Percentiles rank a stretch among this genome's conserved stretches.
Evolutionary conservation across 1,140 invertebrate species (phyloP).

Genomic region (Eupristina koningsbergeri): DNA sequence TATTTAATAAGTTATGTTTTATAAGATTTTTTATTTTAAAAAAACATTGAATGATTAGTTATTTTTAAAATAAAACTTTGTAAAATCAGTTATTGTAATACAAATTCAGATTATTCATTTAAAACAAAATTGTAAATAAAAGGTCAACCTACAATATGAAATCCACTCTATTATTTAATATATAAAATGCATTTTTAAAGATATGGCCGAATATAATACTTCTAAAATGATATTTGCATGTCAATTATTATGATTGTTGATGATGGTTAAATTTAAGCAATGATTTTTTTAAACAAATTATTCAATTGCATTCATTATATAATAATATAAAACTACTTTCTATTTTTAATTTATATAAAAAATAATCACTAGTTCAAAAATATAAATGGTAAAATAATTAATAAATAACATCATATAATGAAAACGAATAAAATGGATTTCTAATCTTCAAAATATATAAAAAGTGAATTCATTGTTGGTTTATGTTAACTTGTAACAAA

Average conservation of each 20-base stretch:
- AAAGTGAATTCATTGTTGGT: background rate
- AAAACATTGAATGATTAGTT: too few relatives aligned
- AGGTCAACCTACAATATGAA: too few relatives aligned
- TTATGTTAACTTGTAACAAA: conserved; percentile 13
- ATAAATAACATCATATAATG: conserved; percentile 43
- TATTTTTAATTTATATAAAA: conserved; percentile 9
- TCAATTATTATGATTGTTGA: conserved; percentile 12
- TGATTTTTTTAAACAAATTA: conserved; percentile 2
- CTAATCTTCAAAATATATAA: conserved; percentile 14
- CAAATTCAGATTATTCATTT: too few relatives aligned
- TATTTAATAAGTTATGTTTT: background rate
- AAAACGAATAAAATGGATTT: conserved; percentile 25
- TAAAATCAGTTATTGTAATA: too few relatives aligned
- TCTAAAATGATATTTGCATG: conserved; percentile 10
- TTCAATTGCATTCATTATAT: background rate
- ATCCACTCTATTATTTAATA: too few relatives aligned
- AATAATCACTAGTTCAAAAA: conserved; percentile 9
- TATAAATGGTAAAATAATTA: conserved; percentile 32
- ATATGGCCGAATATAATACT: background rate
- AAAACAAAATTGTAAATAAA: too few relatives aligned
- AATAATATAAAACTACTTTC: conserved; percentile 20
- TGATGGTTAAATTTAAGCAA: conserved; percentile 30
- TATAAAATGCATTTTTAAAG: background rate
- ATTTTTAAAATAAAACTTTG: too few relatives aligned
- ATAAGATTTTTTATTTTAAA: too few relatives aligned